These are phyloP conservation scores for Phlogophora meticulosa DNA, from an alignment of 2,888 invertebrate species.

Conservation along the genomic window DNA sequence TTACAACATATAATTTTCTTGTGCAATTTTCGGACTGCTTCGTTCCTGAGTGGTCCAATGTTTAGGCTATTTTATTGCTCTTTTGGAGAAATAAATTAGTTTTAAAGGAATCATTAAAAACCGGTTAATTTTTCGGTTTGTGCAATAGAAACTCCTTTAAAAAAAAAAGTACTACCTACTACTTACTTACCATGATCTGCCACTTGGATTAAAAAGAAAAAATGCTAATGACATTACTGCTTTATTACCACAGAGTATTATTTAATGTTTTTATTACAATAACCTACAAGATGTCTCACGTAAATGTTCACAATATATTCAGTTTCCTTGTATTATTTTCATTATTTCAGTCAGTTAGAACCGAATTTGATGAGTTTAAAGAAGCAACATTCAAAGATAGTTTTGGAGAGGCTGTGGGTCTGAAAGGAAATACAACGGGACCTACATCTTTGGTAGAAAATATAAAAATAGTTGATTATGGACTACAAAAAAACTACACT, in stretches of 20 bases:
- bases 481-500: constrained; percentile 63
- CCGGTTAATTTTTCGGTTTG: background rate
- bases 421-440: constrained; percentile 66
- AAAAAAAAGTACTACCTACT: background rate
- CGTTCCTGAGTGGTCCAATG: constrained; percentile 64
- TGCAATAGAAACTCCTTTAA: constrained; percentile 31
- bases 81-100: too few species aligned
- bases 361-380: constrained; percentile 65
- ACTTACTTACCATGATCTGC: background rate
- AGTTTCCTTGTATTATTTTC: constrained; percentile 73
- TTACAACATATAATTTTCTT: constrained; percentile 67
- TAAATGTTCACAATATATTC: constrained; percentile 64
- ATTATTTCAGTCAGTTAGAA: constrained; percentile 67
- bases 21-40: constrained; percentile 64
- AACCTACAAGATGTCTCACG: constrained; percentile 62
- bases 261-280: too few species aligned
- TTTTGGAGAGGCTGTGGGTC: constrained; percentile 63
- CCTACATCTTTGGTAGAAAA: constrained; percentile 61
- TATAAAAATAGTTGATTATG: constrained; percentile 70
- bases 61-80: constrained; percentile 61
- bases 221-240: background rate
- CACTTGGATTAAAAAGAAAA: constrained; percentile 4
- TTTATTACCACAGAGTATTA: too few species aligned
- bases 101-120: too few species aligned
- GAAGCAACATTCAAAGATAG: constrained; percentile 69